These are phyloP conservation scores for Megalops atlanticus DNA, from an alignment of 2,113 vertebrate species.

Conservation along the genomic window DNA sequence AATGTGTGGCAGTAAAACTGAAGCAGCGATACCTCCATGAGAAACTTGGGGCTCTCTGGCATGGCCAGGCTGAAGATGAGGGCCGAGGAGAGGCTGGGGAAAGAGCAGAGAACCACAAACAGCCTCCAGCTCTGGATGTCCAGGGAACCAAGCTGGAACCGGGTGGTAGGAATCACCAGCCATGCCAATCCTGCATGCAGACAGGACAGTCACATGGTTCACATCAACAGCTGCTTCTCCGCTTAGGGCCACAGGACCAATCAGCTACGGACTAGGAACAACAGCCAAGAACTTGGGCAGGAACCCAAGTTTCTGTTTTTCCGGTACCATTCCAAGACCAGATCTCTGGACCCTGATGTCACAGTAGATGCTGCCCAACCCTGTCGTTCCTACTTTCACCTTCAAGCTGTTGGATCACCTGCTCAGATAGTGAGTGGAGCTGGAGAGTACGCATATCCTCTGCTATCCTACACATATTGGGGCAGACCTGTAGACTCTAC, in stretches of 20 bases:
- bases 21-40: constrained; percentile 65
- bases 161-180: constrained; percentile 68
- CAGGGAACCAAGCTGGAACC: constrained; percentile 50
- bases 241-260: neutral
- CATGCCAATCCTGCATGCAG: constrained; percentile 65
- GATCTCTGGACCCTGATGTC: too few relatives aligned
- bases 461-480: too few relatives aligned
- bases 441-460: too few relatives aligned
- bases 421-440: too few relatives aligned
- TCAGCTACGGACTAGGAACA: too few relatives aligned
- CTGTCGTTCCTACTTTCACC: too few relatives aligned
- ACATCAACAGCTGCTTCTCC: neutral
- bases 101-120: constrained; percentile 72
- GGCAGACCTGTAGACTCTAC: too few relatives aligned
- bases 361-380: too few relatives aligned
- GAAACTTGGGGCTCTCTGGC: constrained; percentile 77
- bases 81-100: constrained; percentile 71
- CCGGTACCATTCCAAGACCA: too few relatives aligned
- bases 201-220: neutral
- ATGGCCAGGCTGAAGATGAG: constrained; percentile 63
- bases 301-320: too few relatives aligned
- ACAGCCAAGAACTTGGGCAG: too few relatives aligned
- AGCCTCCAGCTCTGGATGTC: constrained; percentile 71
- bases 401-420: too few relatives aligned
- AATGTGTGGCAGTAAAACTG: neutral